phyloP scores from a whole-genome alignment of 2,797 vertebrate genomes.

The Platalea minor region DNA sequence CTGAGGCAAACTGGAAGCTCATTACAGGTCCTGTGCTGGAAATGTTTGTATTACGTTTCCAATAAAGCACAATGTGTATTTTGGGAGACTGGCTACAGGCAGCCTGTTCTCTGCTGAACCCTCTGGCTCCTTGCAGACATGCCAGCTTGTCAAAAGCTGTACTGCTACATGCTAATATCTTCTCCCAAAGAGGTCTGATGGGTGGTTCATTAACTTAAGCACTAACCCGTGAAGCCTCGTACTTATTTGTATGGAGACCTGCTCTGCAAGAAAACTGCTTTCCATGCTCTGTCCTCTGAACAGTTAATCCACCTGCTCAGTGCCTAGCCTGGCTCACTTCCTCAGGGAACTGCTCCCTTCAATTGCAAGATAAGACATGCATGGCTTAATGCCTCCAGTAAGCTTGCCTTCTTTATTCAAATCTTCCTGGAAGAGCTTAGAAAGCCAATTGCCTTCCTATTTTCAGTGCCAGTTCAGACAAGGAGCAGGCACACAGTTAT shows the following conservation, averaged over 20 bases:
- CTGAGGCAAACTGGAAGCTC: slow-evolving; percentile 24
- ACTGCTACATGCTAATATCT: slow-evolving; percentile 15
- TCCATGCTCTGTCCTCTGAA: slow-evolving; percentile 25
- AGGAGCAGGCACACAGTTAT: not conserved
- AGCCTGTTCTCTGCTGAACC: not conserved
- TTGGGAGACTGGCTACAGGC: slow-evolving; percentile 10
- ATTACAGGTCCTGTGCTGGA: not conserved
- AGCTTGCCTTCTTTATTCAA: slow-evolving; percentile 8
- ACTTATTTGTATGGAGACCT: not conserved
- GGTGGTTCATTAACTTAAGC: not conserved
- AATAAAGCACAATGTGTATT: slow-evolving; percentile 5
- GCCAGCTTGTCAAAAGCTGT: slow-evolving; percentile 1
- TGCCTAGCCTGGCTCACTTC: not conserved
- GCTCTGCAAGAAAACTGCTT: slow-evolving; percentile 44
- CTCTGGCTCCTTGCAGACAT: slow-evolving; percentile 25
- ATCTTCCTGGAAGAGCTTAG: not conserved
- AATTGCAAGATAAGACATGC: not conserved
- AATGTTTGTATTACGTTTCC: not conserved
- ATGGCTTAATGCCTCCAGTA: not conserved
- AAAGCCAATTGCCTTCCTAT: not conserved
- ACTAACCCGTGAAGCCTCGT: not conserved
- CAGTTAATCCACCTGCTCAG: slow-evolving; percentile 53
- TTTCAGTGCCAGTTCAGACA: slow-evolving; percentile 16
- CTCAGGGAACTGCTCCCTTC: not conserved
- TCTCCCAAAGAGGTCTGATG: not conserved